phyloP scores from a whole-genome alignment of 2,888 invertebrate genomes.

The Euzetes globulus region DNA sequence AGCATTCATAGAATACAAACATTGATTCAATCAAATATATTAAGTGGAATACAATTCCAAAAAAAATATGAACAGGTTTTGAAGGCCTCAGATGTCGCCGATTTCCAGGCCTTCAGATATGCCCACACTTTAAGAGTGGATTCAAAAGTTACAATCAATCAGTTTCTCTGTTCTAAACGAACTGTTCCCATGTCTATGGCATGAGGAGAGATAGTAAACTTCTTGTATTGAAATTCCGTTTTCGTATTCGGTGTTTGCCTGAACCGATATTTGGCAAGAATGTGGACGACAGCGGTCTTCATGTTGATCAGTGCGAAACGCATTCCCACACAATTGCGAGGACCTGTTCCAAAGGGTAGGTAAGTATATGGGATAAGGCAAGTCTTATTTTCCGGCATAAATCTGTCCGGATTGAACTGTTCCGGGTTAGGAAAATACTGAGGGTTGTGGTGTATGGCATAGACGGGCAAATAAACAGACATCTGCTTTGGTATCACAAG shows the following conservation, averaged over 20 bases:
- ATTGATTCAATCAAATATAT: no score
- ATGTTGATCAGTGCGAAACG: conserved; percentile 36
- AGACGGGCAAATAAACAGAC: conserved; percentile 35
- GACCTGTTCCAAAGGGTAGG: conserved; percentile 39
- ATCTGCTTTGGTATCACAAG: no score
- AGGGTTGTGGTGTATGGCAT: conserved; percentile 38
- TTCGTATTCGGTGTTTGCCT: background rate
- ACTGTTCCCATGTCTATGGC: background rate
- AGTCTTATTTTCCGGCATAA: conserved; percentile 38
- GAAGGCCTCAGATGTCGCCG: no score
- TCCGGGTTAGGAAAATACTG: conserved; percentile 38
- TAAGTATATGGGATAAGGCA: conserved; percentile 36
- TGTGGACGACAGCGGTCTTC: conserved; percentile 44
- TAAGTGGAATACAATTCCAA: no score
- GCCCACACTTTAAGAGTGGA: no score
- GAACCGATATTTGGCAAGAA: conserved; percentile 44
- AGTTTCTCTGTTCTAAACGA: conserved; percentile 39
- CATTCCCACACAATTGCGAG: conserved; percentile 40
- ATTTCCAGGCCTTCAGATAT: no score
- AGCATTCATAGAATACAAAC: no score
- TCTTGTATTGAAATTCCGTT: background rate
- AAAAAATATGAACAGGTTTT: no score
- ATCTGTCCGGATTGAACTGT: conserved; percentile 39
- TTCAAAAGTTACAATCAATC: conserved; percentile 43
- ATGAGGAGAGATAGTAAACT: background rate